Base-by-base conservation (phyloP, 2,888 invertebrate genomes). In the Unio delphinus region DNA sequence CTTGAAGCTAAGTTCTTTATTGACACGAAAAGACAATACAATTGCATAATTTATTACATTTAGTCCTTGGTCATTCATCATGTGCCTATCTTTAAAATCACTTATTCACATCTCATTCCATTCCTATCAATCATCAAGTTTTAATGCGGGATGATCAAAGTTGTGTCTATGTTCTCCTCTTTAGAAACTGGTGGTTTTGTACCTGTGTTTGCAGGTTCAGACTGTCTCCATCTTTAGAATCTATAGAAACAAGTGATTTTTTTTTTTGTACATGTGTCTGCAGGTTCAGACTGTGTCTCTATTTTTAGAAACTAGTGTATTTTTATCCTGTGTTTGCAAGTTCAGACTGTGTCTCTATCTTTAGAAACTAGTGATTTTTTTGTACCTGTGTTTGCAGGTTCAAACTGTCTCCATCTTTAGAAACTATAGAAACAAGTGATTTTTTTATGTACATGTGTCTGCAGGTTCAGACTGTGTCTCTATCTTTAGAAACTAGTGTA, bases 151-250 rank as follows among this genome's bases (percentile, higher is more conserved):
- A 45, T 45, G 45, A 45, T 45, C 11, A 45, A 15, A 15, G 45
- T 45, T 45, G 45, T 45, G 45, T 45, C 45, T 11, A 45, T 45
- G 45, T 30, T 4, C 2, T 4, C 28, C 28, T 28, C 28, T 28
- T 28, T 28, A 8, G 17, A 60, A 55, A 45, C n/a, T 23, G 23
- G 45, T 18, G n/a, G 28, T 30, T 45, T 72, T 75, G 83, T 86
- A 94, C 93, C 89, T 91, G 93, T 0, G 95, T 94, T 86, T 95
- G 95, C 82, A 94, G 93, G 64, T 92, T 90, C 69, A 95, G 92
- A 57, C 93, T 80, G 86, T 28, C 80, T 78, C 91, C 91, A 92
- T 67, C 95, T 92, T 28, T 94, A 28, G 3, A 2, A 2, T 28
- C 28, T 28, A 3, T 28, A 34, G 17, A 60, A 55, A 45, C n/a